Percentiles rank a stretch among this genome's conserved stretches.
phyloP scores from a whole-genome alignment of 2,888 invertebrate genomes.

The Heliconius ismenius region DNA sequence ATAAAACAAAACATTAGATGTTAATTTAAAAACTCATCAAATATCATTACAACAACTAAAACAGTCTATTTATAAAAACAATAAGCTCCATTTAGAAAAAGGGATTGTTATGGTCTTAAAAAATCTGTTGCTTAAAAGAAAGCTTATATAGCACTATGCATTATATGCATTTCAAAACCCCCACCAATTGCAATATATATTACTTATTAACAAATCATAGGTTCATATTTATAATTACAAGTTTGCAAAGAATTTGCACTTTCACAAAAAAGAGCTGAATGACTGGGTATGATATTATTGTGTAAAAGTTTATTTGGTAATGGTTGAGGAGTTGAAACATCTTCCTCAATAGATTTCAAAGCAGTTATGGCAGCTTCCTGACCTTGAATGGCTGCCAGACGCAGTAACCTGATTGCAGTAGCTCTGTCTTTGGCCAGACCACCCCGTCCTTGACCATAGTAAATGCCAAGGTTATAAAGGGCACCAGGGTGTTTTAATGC shows the following conservation, averaged over 20 bases:
- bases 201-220: conserved; percentile 52
- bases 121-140: neutral
- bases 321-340: conserved; percentile 49
- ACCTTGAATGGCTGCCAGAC: conserved; percentile 82
- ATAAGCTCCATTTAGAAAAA: neutral
- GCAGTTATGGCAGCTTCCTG: conserved; percentile 82
- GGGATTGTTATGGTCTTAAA: neutral
- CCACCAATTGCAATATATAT: conserved; percentile 25
- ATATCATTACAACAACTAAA: neutral
- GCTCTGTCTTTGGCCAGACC: conserved; percentile 76
- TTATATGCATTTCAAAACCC: conserved; percentile 25
- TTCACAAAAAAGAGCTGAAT: conserved; percentile 65
- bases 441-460: conserved; percentile 85
- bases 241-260: conserved; percentile 58
- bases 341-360: conserved; percentile 64
- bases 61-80: neutral
- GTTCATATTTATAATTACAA: conserved; percentile 51
- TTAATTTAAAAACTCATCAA: neutral
- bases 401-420: conserved; percentile 78
- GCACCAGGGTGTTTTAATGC: conserved; percentile 84
- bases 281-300: conserved; percentile 59
- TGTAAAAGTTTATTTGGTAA: conserved; percentile 51
- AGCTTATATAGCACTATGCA: neutral
- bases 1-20: neutral
- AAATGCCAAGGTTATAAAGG: conserved; percentile 86